Evolutionary conservation across 1,140 invertebrate species (phyloP), one percentile per base, ranked within the genome.

Genomic region (Chironomus tepperi): DNA sequence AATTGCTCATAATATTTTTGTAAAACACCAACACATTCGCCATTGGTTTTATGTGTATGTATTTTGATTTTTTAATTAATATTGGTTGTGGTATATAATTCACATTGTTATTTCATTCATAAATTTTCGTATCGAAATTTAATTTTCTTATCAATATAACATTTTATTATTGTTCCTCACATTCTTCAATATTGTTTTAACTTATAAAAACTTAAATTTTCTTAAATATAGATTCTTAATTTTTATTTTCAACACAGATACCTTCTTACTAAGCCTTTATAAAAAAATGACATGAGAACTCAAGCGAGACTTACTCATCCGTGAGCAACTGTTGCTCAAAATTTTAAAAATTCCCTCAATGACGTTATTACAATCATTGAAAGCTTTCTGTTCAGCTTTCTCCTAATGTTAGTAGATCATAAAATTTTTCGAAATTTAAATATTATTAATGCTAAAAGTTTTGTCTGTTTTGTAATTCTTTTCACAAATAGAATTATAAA

Each of bases 221-320:
- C 12, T n/a, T 57, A 15, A 57, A 12, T n/a, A n/a, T n/a, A 12
- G 47, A 57, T 12, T 57, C n/a, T 57, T n/a, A 57, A 57, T 57
- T 57, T 57, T 57, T n/a, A 57, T 57, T 57, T 57, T 57, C n/a
- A 57, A n/a, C n/a, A 57, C 47, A 57, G 47, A 57, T n/a, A 57
- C 47, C 10, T 57, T 57, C n/a, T 57, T 15, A 34, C 24, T 34
- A 34, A 34, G 24, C 24, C 24, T 34, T 34, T 34, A 34, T 34
- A 34, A 34, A 34, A 34, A 34, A 34, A 34, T 34, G 24, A 34
- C 24, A 34, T 34, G 24, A 34, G 24, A 34, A 34, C 24, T 34
- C 24, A 34, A 34, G 24, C 24, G 24, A 34, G 24, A 34, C 24
- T 34, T 34, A 34, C 24, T 34, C 24, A 34, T 5, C 5, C 24